These are phyloP conservation scores for Drosophila busckii DNA, from an alignment of 1,140 invertebrate genomes.

Conservation along the genomic window DNA sequence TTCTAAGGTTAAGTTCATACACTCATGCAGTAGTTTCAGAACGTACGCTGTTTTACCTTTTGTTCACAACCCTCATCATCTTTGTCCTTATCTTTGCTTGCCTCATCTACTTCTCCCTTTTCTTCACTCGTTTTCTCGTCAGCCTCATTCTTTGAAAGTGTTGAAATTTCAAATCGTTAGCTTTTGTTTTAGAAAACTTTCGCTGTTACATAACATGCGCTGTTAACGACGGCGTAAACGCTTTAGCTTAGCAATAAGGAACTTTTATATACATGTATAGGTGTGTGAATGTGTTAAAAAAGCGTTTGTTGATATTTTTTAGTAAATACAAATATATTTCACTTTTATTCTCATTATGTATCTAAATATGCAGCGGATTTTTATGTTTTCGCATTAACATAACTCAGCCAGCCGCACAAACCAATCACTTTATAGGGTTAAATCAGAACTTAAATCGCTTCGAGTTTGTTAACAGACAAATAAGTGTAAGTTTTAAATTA, in stretches of 20 bases:
- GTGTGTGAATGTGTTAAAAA: constrained; percentile 46
- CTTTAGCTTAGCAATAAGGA: neutral
- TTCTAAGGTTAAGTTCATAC: constrained; percentile 24
- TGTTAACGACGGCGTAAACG: constrained; percentile 22
- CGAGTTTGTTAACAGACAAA: constrained; percentile 21
- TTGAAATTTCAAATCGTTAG: constrained; percentile 20
- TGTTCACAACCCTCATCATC: constrained; percentile 43
- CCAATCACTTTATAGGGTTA: constrained; percentile 21
- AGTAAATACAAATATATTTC: constrained; percentile 74
- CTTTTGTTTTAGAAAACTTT: neutral
- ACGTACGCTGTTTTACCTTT: constrained; percentile 42
- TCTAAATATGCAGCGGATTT: constrained; percentile 56
- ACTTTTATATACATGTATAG: constrained; percentile 14
- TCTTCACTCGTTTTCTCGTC: constrained; percentile 24
- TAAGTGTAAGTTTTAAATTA: constrained; percentile 43
- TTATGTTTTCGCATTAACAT: constrained; percentile 72
- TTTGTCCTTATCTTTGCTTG: constrained; percentile 20
- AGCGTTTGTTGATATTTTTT: constrained; percentile 46
- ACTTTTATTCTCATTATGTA: constrained; percentile 40
- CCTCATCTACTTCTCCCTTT: constrained; percentile 39
- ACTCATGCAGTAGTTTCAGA: constrained; percentile 27
- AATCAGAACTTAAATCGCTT: constrained; percentile 32
- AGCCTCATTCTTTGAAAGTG: constrained; percentile 38
- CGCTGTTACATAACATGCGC: constrained; percentile 27
- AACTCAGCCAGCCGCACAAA: constrained; percentile 62